Evolutionary conservation across 2,797 vertebrate species (phyloP), one percentile per base, ranked within the genome.

Genomic region (Thunnus albacares): DNA sequence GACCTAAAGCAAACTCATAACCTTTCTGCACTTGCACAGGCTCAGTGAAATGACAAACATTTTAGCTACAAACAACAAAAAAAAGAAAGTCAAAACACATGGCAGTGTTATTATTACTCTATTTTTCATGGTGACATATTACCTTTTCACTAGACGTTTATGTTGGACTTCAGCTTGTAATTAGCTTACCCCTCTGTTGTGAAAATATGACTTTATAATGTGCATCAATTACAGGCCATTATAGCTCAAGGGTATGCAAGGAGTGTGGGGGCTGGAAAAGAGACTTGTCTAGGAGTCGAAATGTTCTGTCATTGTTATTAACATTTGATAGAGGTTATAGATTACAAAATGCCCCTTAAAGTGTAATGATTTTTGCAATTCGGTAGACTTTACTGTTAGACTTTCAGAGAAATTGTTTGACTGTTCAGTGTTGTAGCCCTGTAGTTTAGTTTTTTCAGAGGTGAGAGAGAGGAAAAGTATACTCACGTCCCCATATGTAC

Each of bases 121-220:
- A 63, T 81, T 80, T 65, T 58, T 86, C 61, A 72, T 4, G 35
- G 33, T 76, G 87, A 82, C 72, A 55, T 28, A 60, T 85, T 61
- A 56, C 30, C 47, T 81, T 71, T 75, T 64, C 74, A 72, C 5
- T 1, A 45, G 33, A 74, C 51, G 41, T 68, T 69, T 66, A 38
- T 84, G 60, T 63, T 73, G 63, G 53, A 30, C 71, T 55, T 14
- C 60, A 72, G 70, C 64, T 60, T 14, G 24, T 73, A 85, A 85
- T 89, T 81, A 74, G 51, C 77, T 71, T 69, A 35, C 15, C 18
- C 22, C 43, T 74, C 47, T 57, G 57, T 61, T 75, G 78, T 66
- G 75, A 71, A 81, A 72, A 81, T 76, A 83, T 74, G 47, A 83
- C 59, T 85, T 75, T 35, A 68, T 77, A 77, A 81, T 77, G 62